A percentile compares a stretch with the other conserved stretches of the same genome.
phyloP scores from a whole-genome alignment of 53 echinoderm and acorn worm species.

The Holothuria scabra region DNA sequence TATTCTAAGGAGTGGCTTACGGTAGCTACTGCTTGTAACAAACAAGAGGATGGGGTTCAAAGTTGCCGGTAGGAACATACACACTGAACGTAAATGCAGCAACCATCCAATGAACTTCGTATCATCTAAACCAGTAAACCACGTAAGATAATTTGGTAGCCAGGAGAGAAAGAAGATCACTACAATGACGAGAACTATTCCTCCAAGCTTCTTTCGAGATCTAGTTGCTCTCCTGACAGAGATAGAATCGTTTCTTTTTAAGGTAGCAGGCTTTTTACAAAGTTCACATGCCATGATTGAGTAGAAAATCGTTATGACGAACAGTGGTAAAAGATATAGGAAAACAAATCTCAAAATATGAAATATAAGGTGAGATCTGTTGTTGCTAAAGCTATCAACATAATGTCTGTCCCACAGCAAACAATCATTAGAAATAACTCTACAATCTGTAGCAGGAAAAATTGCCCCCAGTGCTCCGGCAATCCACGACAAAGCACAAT shows the following conservation, averaged over 20 bases:
- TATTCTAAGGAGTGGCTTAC: background rate
- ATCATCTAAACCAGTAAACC: too few relatives aligned
- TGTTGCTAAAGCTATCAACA: too few relatives aligned
- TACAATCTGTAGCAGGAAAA: too few relatives aligned
- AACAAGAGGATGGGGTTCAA: slow-evolving; percentile 16
- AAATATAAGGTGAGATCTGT: too few relatives aligned
- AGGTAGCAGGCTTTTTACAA: background rate
- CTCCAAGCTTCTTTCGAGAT: slow-evolving; percentile 17
- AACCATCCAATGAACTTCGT: too few relatives aligned
- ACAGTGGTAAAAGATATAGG: background rate
- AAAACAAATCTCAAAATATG: background rate
- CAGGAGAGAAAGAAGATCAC: background rate
- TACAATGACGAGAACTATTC: background rate
- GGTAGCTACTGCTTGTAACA: background rate
- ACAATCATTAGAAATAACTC: too few relatives aligned
- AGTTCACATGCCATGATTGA: background rate
- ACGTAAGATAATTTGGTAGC: background rate
- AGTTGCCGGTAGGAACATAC: background rate
- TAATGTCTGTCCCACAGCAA: too few relatives aligned
- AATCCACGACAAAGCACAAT: too few relatives aligned
- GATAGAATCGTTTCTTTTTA: background rate
- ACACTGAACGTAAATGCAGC: too few relatives aligned
- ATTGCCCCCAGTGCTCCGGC: too few relatives aligned
- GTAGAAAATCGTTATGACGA: background rate
- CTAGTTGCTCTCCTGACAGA: background rate